These are phyloP conservation scores for Hypotaenidia okinawae DNA, from an alignment of 2,797 vertebrate genomes.

Conservation along the genomic window DNA sequence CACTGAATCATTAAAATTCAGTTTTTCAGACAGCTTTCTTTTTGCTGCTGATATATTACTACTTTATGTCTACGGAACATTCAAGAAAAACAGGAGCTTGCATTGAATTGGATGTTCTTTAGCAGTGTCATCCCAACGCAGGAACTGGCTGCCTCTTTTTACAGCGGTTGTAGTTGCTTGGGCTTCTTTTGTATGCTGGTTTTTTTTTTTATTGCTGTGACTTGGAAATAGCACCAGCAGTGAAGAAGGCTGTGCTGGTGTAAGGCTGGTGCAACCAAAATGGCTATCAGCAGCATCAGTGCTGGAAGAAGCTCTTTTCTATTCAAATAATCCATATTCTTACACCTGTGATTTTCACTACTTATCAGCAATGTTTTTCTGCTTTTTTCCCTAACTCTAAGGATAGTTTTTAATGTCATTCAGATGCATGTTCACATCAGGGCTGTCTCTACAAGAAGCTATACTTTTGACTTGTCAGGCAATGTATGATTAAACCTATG, in stretches of 20 bases:
- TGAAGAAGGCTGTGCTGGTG: not conserved
- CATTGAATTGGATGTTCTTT: not conserved
- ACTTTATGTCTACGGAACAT: not conserved
- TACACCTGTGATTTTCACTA: constrained; percentile 16
- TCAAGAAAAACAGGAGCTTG: not conserved
- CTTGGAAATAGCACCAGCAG: not conserved
- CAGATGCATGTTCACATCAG: not conserved
- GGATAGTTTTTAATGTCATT: not conserved
- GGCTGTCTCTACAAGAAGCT: not conserved
- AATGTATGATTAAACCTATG: constrained; percentile 11
- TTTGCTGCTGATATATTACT: not conserved
- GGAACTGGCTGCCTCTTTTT: not conserved
- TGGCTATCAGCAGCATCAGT: not conserved
- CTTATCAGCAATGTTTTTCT: not conserved
- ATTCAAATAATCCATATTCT: not conserved
- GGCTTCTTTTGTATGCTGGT: not conserved
- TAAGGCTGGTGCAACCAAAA: not conserved
- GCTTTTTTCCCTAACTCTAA: not conserved
- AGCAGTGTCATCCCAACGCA: not conserved
- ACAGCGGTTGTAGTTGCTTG: not conserved
- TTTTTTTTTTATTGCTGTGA: not conserved
- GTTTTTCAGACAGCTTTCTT: not conserved
- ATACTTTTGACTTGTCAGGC: not conserved
- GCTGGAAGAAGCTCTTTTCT: not conserved
- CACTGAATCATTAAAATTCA: not conserved